Evolutionary conservation across 2,888 invertebrate genomes (phyloP), one percentile per base, ranked within the genome.

Genomic region (Netelia virgata): DNA sequence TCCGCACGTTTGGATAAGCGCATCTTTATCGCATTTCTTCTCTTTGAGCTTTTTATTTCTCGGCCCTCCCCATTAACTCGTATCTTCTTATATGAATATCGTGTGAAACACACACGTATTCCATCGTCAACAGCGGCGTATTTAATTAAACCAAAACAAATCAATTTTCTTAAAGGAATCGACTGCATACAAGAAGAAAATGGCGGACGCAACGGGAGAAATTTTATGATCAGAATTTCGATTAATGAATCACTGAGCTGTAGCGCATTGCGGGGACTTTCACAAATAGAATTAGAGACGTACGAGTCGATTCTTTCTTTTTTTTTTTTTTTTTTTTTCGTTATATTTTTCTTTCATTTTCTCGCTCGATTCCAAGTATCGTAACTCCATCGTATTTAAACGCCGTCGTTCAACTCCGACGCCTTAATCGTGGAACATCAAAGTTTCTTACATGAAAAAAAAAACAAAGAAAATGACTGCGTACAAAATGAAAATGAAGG

Each of bases 121-220:
- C 5, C 11, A 1, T 16, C n/a, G 0, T 11, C 11, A 16, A n/a
- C 16, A 50, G 23, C 20, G 57, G 16, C 23, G 41, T 43, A 47
- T n/a, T 68, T 18, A 57, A 82, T 47, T 66, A 61, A 68, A 50
- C 9, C 8, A 16, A 63, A 61, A 61, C 64, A 47, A 47, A 74
- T 61, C 28, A 68, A 88, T 88, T 86, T 88, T 88, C 85, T 94
- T 94, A 1, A 93, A 97, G 97, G 97, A 97, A 95, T 97, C 97
- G 96, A 97, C 97, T 85, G 97, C 97, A 74, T 97, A 97, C 94
- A 97, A 97, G 94, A 97, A 97, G 94, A 96, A 96, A 89, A 92
- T 94, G 87, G 94, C 94, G 91, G 92, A 93, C 77, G 93, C 93
- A 82, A 92, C 92, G 79, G 91, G 92, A 87, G 87, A 87, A 85